Base-by-base conservation (phyloP, 2,888 invertebrate species). In the Protonemura montana region DNA sequence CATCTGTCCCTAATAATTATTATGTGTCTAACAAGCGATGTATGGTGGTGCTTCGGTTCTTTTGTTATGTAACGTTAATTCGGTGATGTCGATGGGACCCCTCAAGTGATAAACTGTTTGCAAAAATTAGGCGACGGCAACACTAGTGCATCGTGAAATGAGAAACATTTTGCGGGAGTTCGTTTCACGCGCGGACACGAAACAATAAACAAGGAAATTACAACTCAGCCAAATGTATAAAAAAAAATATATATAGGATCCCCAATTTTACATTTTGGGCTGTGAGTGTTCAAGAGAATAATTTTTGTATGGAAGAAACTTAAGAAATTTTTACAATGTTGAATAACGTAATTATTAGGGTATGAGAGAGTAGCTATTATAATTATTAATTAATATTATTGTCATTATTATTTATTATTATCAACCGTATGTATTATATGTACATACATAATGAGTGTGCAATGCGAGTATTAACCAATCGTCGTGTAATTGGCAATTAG, bases 141-240 rank as follows among this genome's bases (percentile, higher is more conserved):
- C 7, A 59, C 21, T 10, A 59, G 59, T 59, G 59, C 59, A 59
- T 59, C 21, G 59, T 59, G 59, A 59, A 59, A 59, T 21, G 59
- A 59, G 59, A 35, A 35, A 35, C 35, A 35, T 35, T 35, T 35
- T 35, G 35, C 35, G 35, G 5, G 35, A 35, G 35, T 35, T 35
- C 35, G 35, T 35, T 35, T 35, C 3, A 35, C 21, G 59, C 59
- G 1, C 7, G 59, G 6, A 21, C 59, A 59, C 59, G 59, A 59
- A 59, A 59, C 59, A 59, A 21, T 59, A 10, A 59, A 21, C 21
- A 59, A 59, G 59, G 59, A 59, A 59, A 59, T 59, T 59, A 59
- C 59, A 59, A 59, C 59, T 59, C 59, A 59, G 59, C 59, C 59
- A 59, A 59, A 59, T 59, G 59, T 59, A 59, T 59, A 59, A 59